phyloP scores from a whole-genome alignment of 1,140 invertebrate species.

The Orius insidiosus region DNA sequence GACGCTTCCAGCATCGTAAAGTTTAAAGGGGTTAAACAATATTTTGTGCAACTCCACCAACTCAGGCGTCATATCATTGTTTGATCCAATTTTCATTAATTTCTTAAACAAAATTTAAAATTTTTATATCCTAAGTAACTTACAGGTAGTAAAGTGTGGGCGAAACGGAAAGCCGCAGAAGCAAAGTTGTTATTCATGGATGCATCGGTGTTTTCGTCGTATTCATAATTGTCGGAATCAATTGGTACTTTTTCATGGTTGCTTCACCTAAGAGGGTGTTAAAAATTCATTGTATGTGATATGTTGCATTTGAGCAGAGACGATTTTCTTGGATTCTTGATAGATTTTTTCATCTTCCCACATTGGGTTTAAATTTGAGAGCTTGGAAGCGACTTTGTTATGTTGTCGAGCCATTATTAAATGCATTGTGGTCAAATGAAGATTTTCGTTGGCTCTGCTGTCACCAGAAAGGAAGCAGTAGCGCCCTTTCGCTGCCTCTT shows the following conservation, averaged over 20 bases:
- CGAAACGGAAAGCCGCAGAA: slow-evolving; percentile 76
- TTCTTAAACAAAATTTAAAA: neutral
- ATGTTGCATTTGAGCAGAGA: slow-evolving; percentile 69
- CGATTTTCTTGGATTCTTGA: slow-evolving; percentile 63
- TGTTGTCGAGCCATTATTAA: slow-evolving; percentile 66
- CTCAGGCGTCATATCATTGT: slow-evolving; percentile 35
- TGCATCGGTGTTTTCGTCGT: slow-evolving; percentile 56
- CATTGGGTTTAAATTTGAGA: slow-evolving; percentile 49
- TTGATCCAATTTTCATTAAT: slow-evolving; percentile 39
- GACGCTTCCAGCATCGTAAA: slow-evolving; percentile 43
- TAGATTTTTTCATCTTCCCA: slow-evolving; percentile 71
- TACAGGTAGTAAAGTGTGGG: slow-evolving; percentile 64
- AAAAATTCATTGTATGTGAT: slow-evolving; percentile 79
- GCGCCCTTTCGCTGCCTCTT: slow-evolving; percentile 42
- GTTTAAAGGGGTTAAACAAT: slow-evolving; percentile 64
- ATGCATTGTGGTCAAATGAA: slow-evolving; percentile 68
- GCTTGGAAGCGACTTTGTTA: slow-evolving; percentile 48
- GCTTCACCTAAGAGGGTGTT: slow-evolving; percentile 54
- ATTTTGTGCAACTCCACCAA: slow-evolving; percentile 57
- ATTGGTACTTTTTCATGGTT: neutral
- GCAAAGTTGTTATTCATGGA: slow-evolving; percentile 82
- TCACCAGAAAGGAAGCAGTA: slow-evolving; percentile 69
- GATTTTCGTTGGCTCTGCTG: slow-evolving; percentile 59
- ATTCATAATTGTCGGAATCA: slow-evolving; percentile 27
- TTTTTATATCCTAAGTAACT: slow-evolving; percentile 16